These are phyloP conservation scores for Prochilodus magdalenae DNA, from an alignment of 2,113 vertebrate species.

Conservation along the genomic window DNA sequence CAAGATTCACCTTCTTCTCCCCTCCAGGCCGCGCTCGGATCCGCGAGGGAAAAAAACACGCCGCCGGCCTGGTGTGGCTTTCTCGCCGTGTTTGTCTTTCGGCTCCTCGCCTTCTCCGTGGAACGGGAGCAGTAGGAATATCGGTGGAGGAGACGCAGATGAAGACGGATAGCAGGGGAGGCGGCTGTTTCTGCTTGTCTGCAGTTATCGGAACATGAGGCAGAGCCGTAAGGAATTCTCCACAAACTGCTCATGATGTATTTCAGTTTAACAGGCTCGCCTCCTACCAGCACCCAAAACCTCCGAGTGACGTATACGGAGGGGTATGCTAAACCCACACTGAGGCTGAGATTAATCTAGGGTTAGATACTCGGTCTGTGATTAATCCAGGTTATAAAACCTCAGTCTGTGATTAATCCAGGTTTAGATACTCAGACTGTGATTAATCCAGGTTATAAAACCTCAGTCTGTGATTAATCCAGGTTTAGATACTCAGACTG, in stretches of 20 bases:
- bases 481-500: too few species aligned
- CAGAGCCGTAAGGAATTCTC: slow-evolving; percentile 44
- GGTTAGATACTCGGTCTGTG: too few species aligned
- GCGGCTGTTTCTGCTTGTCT: slow-evolving; percentile 20
- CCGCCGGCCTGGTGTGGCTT: slow-evolving; percentile 14
- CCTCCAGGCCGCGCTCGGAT: slow-evolving; percentile 40
- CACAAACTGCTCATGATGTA: slow-evolving; percentile 13
- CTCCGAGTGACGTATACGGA: not conserved
- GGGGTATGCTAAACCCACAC: not conserved
- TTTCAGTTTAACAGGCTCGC: slow-evolving; percentile 47
- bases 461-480: too few species aligned
- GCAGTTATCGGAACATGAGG: slow-evolving; percentile 38
- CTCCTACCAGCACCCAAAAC: slow-evolving; percentile 15
- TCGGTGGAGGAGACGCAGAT: slow-evolving; percentile 10
- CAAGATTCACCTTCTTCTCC: slow-evolving; percentile 57
- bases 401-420: too few species aligned
- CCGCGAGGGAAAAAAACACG: slow-evolving; percentile 42
- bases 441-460: too few species aligned
- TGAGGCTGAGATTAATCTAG: too few species aligned
- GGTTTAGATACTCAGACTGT: too few species aligned
- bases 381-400: too few species aligned
- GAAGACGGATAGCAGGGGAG: slow-evolving; percentile 32
- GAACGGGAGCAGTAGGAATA: not conserved
- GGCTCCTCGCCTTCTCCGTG: not conserved
- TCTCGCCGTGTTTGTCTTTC: slow-evolving; percentile 22